Base-by-base conservation (phyloP, 2,888 invertebrate species). In the Netelia virgata region DNA sequence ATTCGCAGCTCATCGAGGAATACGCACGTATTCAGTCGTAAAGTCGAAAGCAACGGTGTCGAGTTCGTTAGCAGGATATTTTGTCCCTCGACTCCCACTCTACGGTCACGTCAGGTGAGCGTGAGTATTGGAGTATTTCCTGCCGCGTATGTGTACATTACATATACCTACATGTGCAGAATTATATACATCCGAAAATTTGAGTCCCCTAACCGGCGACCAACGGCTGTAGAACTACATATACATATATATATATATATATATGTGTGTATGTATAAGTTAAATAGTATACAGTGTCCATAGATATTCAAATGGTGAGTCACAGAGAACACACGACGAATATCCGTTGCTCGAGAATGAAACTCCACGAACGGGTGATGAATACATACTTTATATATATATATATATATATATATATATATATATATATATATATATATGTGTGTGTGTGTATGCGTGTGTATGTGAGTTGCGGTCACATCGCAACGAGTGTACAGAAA, bases 1-100 rank as follows among this genome's bases (percentile, higher is more conserved):
- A 68, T 73, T 59, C 57, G 41, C 36, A 66, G 69, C 68, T 68
- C 59, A 72, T 77, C 72, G 74, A 20, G 53, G 68, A 83, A 78
- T 78, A 83, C 64, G 74, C 74, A 79, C 74, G 70, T 53, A 83
- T 83, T 83, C 75, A 50, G 79, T 66, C 64, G 70, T 75, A 79
- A 83, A 83, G 79, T 75, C 57, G 79, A 66, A 53, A 79, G 79
- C 74, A 83, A 75, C 83, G 83, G 83, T 83, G 83, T 83, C 83
- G 83, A 59, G 79, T 83, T 83, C 83, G 36, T 59, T 70, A 72
- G 74, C 43, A 47, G 74, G 70, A 79, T 83, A 79, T 75, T 82
- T 78, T 57, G 50, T 74, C 23, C 50, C 41, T 11, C 41, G 18
- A 18, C 63, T 53, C 16, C 28, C 18, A 16, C 20, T 11, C 43